Conservation (phyloP, 2,113 vertebrate genomes). For the Platysteira castanea region DNA sequence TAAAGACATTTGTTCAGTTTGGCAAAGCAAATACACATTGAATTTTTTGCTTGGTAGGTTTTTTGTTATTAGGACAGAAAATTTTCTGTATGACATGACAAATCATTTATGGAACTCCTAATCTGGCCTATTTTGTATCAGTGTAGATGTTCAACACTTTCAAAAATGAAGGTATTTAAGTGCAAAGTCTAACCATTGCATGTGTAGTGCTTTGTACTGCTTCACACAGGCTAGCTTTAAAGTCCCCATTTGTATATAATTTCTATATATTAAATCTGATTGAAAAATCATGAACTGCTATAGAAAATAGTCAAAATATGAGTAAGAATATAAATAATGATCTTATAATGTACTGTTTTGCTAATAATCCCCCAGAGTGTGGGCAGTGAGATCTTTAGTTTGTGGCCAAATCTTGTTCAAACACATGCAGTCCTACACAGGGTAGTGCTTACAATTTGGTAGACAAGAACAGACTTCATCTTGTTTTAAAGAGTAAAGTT, state of each 20-base stretch:
- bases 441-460: background rate
- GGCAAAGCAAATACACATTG: background rate
- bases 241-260: background rate
- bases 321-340: background rate
- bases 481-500: background rate
- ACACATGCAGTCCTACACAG: background rate
- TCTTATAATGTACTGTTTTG: background rate
- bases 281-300: background rate
- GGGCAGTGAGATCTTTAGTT: background rate
- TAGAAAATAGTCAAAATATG: background rate
- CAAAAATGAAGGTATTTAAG: background rate
- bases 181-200: background rate
- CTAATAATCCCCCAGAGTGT: background rate
- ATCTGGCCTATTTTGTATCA: background rate
- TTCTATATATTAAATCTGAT: background rate
- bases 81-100: background rate
- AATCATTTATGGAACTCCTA: background rate
- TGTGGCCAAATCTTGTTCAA: background rate
- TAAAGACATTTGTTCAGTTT: background rate
- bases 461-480: background rate
- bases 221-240: background rate
- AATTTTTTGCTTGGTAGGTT: background rate
- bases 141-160: background rate
- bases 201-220: accelerated
- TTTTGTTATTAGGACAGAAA: background rate